Conservation (phyloP, 64 coral and sea anemone genomes). For the Actinia tenebrosa region DNA sequence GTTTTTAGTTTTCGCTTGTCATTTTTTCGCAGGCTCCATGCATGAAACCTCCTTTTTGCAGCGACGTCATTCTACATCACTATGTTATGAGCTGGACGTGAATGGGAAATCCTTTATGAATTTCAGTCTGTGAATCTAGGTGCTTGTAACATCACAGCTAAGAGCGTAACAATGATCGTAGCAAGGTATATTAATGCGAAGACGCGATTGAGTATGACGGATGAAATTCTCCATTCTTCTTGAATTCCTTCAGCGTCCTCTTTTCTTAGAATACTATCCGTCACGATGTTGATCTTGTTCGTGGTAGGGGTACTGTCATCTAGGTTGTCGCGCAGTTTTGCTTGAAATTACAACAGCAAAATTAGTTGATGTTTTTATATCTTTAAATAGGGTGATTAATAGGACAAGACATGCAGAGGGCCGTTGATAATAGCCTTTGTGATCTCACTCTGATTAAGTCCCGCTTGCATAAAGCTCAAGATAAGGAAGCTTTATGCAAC, state of each 20-base stretch:
- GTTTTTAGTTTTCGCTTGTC: too few species aligned
- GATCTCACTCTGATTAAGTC: too few species aligned
- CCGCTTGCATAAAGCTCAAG: too few species aligned
- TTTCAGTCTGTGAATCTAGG: not conserved
- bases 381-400: too few species aligned
- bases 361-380: too few species aligned
- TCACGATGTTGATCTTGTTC: slow-evolving; percentile 68
- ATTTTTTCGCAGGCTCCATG: too few species aligned
- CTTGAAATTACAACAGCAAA: slow-evolving; percentile 19
- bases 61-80: too few species aligned
- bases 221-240: slow-evolving; percentile 86
- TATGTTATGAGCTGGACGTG: not conserved
- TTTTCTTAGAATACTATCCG: slow-evolving; percentile 73
- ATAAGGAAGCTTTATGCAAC: too few species aligned
- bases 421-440: too few species aligned
- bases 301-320: not conserved
- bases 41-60: too few species aligned
- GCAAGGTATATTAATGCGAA: slow-evolving; percentile 85
- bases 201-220: slow-evolving; percentile 79
- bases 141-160: slow-evolving; percentile 12
- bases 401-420: too few species aligned
- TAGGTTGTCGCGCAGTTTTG: slow-evolving; percentile 47
- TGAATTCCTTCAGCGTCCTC: slow-evolving; percentile 61
- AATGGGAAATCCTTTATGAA: not conserved
- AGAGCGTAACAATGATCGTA: slow-evolving; percentile 62